phyloP scores from a whole-genome alignment of 2,888 invertebrate genomes.

The Creontiades dilutus region DNA sequence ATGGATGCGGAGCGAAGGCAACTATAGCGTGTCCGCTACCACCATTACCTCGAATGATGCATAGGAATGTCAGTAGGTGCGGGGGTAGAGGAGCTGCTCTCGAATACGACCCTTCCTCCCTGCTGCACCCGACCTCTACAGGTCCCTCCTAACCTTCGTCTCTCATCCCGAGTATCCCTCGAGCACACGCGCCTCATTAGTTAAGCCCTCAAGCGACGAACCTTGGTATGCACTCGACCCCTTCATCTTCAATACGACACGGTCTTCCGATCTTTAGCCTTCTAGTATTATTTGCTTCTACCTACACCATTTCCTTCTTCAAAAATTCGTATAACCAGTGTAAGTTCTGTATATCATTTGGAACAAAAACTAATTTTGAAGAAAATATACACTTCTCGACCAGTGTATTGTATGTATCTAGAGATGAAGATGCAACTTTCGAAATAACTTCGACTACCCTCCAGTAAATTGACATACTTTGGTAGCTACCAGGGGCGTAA shows the following conservation, averaged over 20 bases:
- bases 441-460: no score
- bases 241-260: constrained; percentile 7
- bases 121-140: background rate
- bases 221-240: constrained; percentile 21
- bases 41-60: background rate
- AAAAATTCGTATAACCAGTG: no score
- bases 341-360: no score
- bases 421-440: no score
- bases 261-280: constrained; percentile 35
- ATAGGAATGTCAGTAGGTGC: constrained; percentile 11
- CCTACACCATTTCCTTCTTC: no score
- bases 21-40: constrained; percentile 47
- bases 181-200: constrained; percentile 29
- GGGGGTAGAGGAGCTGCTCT: background rate
- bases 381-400: no score
- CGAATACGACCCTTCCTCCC: background rate
- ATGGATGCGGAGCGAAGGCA: background rate
- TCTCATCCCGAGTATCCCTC: background rate
- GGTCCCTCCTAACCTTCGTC: background rate
- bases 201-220: constrained; percentile 29
- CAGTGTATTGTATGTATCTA: no score
- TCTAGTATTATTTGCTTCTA: background rate
- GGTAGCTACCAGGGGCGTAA: no score
- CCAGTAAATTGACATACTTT: no score
- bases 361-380: no score